Conservation (phyloP, 2,113 vertebrate genomes). For the Oryzias curvinotus region DNA sequence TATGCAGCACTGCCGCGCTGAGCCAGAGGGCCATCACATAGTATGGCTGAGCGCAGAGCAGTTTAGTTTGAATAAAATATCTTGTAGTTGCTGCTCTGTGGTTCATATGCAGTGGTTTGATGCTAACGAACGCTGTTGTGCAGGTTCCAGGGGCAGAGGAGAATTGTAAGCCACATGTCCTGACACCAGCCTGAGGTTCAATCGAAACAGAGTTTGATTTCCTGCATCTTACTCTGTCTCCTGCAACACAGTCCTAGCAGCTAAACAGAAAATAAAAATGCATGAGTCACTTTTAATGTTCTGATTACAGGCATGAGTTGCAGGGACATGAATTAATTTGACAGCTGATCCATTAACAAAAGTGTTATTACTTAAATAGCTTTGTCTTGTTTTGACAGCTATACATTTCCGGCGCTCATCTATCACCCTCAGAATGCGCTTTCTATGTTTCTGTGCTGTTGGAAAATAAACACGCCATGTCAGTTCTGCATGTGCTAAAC, state of each 20-base stretch:
- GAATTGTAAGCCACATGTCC: conserved; percentile 30
- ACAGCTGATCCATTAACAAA: conserved; percentile 47
- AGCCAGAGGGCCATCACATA: conserved; percentile 1
- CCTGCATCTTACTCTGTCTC: conserved; percentile 25
- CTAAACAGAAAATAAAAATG: conserved; percentile 35
- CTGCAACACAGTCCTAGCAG: conserved; percentile 12
- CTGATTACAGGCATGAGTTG: conserved; percentile 12
- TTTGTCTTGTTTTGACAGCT: conserved; percentile 38
- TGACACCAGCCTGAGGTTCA: conserved; percentile 32
- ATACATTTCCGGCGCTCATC: conserved; percentile 40
- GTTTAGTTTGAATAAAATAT: conserved; percentile 4
- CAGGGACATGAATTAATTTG: conserved; percentile 18
- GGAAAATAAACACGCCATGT: conserved; percentile 53
- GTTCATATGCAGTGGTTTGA: conserved; percentile 29
- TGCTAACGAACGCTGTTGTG: conserved; percentile 4
- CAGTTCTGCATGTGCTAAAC: conserved; percentile 49
- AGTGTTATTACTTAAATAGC: conserved; percentile 32
- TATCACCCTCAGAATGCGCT: conserved; percentile 31
- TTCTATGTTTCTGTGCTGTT: conserved; percentile 38
- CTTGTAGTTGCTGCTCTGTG: background rate
- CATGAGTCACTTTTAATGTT: background rate
- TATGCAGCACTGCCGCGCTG: background rate
- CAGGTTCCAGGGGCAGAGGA: conserved; percentile 23
- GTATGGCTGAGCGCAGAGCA: background rate
- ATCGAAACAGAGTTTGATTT: conserved; percentile 27